These are phyloP conservation scores for Caenorhabditis sp. DNA, from an alignment of 2,888 invertebrate species.

Conservation along the genomic window DNA sequence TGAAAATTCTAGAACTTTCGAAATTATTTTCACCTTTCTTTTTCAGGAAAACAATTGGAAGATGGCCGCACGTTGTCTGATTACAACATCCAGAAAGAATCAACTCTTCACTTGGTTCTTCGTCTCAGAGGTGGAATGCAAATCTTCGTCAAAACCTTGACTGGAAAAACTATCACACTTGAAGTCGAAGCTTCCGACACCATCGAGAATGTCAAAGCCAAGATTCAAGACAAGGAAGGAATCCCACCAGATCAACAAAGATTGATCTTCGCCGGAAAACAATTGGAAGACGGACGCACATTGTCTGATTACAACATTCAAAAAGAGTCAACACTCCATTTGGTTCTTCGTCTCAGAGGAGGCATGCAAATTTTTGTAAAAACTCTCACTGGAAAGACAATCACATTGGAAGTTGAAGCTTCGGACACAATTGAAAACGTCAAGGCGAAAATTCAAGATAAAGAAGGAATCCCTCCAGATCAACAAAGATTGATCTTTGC, in stretches of 20 bases:
- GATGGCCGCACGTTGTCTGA: slow-evolving; percentile 56
- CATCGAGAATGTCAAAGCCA: slow-evolving; percentile 52
- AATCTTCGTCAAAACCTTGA: slow-evolving; percentile 88
- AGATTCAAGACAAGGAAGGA: slow-evolving; percentile 54
- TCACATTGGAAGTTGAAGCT: slow-evolving; percentile 71
- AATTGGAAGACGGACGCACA: slow-evolving; percentile 57
- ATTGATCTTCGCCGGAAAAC: slow-evolving; percentile 53
- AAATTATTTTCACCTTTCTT: no score
- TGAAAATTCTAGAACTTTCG: no score
- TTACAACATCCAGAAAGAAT: slow-evolving; percentile 57
- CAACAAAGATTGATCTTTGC: slow-evolving; percentile 52
- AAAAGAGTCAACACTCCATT: slow-evolving; percentile 58
- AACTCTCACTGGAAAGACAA: slow-evolving; percentile 86
- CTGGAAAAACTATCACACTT: slow-evolving; percentile 77
- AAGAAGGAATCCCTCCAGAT: slow-evolving; percentile 56
- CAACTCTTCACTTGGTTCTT: slow-evolving; percentile 50
- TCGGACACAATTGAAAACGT: slow-evolving; percentile 55
- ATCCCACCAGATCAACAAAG: slow-evolving; percentile 53
- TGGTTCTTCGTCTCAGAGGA: slow-evolving; percentile 55
- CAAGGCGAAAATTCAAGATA: slow-evolving; percentile 55
- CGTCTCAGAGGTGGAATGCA: slow-evolving; percentile 78
- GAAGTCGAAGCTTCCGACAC: slow-evolving; percentile 46
- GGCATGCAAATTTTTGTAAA: slow-evolving; percentile 94
- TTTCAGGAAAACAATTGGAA: slow-evolving; percentile 72
- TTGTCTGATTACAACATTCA: slow-evolving; percentile 60